phyloP scores from a whole-genome alignment of 1,140 invertebrate species.

The Heliothis subflexa region DNA sequence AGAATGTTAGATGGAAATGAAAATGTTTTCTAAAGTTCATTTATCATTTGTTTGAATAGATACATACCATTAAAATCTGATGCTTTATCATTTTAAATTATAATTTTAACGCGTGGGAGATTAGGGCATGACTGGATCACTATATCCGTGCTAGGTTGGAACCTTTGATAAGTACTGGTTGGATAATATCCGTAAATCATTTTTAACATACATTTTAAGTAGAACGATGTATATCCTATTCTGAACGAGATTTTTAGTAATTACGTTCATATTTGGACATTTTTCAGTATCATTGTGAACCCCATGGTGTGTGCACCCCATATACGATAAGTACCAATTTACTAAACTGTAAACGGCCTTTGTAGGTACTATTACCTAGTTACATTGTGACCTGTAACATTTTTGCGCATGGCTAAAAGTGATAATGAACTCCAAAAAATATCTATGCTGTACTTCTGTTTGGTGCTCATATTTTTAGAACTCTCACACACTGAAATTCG shows the following conservation, averaged over 20 bases:
- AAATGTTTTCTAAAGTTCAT: too few species aligned
- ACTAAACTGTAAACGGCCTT: neutral
- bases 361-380: neutral
- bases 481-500: neutral
- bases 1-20: too few species aligned
- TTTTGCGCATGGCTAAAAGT: neutral
- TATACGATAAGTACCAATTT: too few species aligned
- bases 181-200: neutral
- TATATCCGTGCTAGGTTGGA: conserved; percentile 41
- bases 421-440: conserved; percentile 24
- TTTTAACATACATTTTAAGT: too few species aligned
- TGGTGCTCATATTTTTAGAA: neutral
- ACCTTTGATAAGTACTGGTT: neutral
- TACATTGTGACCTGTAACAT: neutral
- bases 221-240: too few species aligned
- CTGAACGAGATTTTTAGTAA: too few species aligned
- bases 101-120: neutral
- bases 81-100: neutral
- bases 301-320: too few species aligned
- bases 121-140: conserved; percentile 29
- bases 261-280: too few species aligned
- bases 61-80: too few species aligned
- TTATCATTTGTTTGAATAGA: too few species aligned
- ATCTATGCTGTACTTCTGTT: neutral
- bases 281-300: too few species aligned